Base-by-base conservation (phyloP, 2,888 invertebrate species). In the Hypselothyrea guttata region DNA sequence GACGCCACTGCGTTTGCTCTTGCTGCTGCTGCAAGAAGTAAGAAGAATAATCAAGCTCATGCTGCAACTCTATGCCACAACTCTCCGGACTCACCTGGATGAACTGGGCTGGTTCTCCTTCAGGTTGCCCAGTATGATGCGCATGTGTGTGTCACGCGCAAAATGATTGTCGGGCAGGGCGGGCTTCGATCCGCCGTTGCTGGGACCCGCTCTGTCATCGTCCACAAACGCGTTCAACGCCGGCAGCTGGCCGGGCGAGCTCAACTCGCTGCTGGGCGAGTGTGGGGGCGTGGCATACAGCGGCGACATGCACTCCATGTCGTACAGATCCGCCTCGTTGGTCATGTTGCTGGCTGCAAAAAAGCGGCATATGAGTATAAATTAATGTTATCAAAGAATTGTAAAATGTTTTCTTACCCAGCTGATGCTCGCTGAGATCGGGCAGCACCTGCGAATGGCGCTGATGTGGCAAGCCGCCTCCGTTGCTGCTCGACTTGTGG, bases 61-160 rank as follows among this genome's bases (percentile, higher is more conserved):
- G 16, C 1, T n/a, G n/a, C n/a, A n/a, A 18, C n/a, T 4, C 1
- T 22, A n/a, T 18, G 0, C 4, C 11, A 5, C n/a, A 16, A 18
- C 2, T 38, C n/a, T n/a, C n/a, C 5, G 16, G 7, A 35, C 64
- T 82, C 52, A 89, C 90, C 88, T 86, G 7, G 90, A 89, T 37
- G 89, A 88, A 55, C 87, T 87, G 42, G 89, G 84, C 75, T 89
- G 90, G 67, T 85, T 88, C 54, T 90, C 90, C 53, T 90, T 90
- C 0, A 89, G 84, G 28, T 93, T 92, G 0, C 95, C 95, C 67
- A 97, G 90, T 75, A 97, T 97, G 71, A 97, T 97, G 67, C 96
- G 92, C 96, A 97, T 97, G 85, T 97, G 97, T 0, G 96, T 96
- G 88, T 97, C 96, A n/a, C 96, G 91, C 49, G 95, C 95, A 91